These are phyloP conservation scores for Yasuhikotakia modesta DNA, from an alignment of 2,797 vertebrate genomes.

Conservation along the genomic window DNA sequence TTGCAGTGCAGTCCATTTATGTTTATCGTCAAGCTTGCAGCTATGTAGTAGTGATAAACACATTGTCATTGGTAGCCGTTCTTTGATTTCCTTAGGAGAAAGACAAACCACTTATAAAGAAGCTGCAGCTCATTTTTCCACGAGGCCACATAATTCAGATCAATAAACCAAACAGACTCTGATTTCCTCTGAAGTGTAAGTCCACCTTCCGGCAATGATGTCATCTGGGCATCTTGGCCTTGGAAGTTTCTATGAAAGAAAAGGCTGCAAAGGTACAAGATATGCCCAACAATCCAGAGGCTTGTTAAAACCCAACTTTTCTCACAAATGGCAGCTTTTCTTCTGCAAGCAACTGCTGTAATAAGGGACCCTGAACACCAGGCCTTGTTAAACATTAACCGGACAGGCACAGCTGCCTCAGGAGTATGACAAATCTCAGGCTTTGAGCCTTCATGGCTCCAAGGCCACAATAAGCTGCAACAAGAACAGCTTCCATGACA, in stretches of 20 bases:
- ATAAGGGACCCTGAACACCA: conserved; percentile 2
- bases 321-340: background rate
- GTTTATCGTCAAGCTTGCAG: background rate
- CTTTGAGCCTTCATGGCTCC: conserved; percentile 23
- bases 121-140: background rate
- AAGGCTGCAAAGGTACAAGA: background rate
- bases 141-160: conserved; percentile 10
- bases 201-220: background rate
- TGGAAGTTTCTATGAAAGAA: background rate
- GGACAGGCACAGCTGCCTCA: conserved; percentile 8
- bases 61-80: background rate
- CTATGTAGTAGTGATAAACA: background rate
- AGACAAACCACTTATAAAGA: background rate
- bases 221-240: background rate
- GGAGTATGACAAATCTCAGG: conserved; percentile 28
- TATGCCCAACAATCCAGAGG: conserved; percentile 1
- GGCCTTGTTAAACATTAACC: conserved; percentile 31
- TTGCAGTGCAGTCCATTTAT: background rate
- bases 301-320: conserved; percentile 26
- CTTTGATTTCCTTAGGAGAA: background rate
- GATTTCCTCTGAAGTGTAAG: background rate
- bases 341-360: background rate
- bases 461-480: conserved; percentile 2
- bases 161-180: background rate
- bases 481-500: conserved; percentile 15